Conservation (phyloP, 2,888 invertebrate species). For the Digitonthophagus gazella region DNA sequence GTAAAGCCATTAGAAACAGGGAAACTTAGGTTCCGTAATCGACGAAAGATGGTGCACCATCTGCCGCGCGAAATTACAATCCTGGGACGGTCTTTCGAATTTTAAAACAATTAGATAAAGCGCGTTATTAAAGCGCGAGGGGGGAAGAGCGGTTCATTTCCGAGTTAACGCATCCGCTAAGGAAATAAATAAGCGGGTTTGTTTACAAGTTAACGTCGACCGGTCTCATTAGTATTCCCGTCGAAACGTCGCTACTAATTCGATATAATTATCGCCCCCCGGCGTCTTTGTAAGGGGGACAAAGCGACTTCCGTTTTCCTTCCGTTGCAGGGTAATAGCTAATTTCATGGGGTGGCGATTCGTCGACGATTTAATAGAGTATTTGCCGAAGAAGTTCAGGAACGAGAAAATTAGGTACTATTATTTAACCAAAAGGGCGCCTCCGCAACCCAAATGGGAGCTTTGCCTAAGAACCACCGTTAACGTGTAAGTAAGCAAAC, state of each 20-base stretch:
- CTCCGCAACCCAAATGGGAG: conserved; percentile 27
- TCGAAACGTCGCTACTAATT: not conserved
- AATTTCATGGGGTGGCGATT: conserved; percentile 46
- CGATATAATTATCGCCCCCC: not conserved
- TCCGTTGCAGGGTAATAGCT: conserved; percentile 40
- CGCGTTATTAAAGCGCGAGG: not conserved
- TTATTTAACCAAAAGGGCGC: conserved; percentile 20
- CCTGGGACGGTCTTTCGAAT: not conserved
- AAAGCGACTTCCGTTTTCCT: not conserved
- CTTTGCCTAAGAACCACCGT: conserved; percentile 29
- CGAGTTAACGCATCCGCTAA: not conserved
- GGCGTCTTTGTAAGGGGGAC: not conserved
- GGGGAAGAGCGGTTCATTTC: not conserved
- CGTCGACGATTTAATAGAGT: conserved; percentile 41
- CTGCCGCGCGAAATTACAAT: not conserved
- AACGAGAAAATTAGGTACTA: conserved; percentile 38
- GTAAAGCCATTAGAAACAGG: not conserved
- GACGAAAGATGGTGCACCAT: not conserved
- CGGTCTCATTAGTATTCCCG: not conserved
- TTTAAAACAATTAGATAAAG: not conserved
- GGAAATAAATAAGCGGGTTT: not conserved
- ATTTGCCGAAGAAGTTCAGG: conserved; percentile 40
- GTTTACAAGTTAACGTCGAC: not conserved
- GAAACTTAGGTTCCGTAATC: not conserved
- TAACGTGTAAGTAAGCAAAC: conserved; percentile 27